Evolutionary conservation across 2,113 vertebrate genomes (phyloP), one percentile per base, ranked within the genome.

Genomic region (Oncorhynchus kisutch): DNA sequence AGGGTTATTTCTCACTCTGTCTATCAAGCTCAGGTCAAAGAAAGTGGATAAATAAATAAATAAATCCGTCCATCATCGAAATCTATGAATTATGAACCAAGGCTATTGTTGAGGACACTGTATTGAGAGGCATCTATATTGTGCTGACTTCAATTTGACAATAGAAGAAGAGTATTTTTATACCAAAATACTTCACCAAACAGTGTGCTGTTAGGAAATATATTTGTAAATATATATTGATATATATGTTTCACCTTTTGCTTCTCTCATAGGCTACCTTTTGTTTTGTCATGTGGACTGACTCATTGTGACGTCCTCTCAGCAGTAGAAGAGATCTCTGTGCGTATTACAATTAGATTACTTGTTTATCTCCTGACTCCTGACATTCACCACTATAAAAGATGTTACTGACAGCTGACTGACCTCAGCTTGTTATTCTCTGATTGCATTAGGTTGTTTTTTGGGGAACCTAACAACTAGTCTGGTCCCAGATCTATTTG

Each of bases 331-430:
- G 72, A 51, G 27, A 70, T 62, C 67, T 39, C 64, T 39, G 73
- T 78, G 69, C 49, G 29, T 74, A 49, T 64, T 34, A 16, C 64
- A 86, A 87, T 84, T 18, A 78, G 72, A 84, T 81, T 67, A 72
- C 67, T 54, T 72, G 75, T 80, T 81, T 59, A 73, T 27, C 54
- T 39, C 70, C 51, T 66, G 65, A 80, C 67, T 67, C 24, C 29
- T 2, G 16, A 18, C n/a, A 49, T 66, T 75, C 20, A 22, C 51
- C 22, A 72, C 39, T n/a, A 31, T 27, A 31, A 49, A 39, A 29
- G 59, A 20, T 31, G 76, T 77, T 68, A n/a, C 64, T 20, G 51
- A 71, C 48, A 77, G 69, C 34, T 45, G 39, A 9, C 62, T 5
- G 25, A 65, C 25, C 25, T 24, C 22, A 25, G 25, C 25, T 65